Evolutionary conservation across 2,797 vertebrate genomes (phyloP).

Genomic region (Eleutherodactylus coqui): DNA sequence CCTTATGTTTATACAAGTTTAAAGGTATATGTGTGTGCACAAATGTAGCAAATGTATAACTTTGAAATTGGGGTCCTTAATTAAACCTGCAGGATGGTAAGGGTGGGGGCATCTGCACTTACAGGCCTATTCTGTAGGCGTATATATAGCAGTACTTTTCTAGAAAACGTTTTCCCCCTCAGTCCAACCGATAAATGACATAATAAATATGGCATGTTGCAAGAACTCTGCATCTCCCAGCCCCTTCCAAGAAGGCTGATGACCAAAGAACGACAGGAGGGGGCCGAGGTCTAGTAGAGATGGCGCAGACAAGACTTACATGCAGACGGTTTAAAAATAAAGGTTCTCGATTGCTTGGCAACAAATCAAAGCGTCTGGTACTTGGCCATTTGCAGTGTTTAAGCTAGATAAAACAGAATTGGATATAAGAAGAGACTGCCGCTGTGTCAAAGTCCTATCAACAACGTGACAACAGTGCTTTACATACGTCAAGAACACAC

Average conservation of each 20-base stretch:
- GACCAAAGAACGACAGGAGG: neutral
- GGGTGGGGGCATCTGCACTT: no score
- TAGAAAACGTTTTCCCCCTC: neutral
- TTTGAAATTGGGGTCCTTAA: no score
- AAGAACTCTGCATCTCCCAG: neutral
- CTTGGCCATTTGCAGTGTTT: conserved; percentile 37
- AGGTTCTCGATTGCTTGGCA: neutral
- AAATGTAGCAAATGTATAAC: no score
- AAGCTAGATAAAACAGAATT: conserved; percentile 57
- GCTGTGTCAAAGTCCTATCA: conserved; percentile 43
- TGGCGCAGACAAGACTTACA: neutral
- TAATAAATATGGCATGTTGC: neutral
- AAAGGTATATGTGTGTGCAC: no score
- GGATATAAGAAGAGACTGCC: conserved; percentile 62
- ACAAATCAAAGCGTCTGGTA: conserved; percentile 26
- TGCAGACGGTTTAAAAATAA: neutral
- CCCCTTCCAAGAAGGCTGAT: neutral
- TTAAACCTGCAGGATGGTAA: no score
- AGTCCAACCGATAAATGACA: neutral
- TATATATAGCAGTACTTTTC: neutral
- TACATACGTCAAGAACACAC: conserved; percentile 39
- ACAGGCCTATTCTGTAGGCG: no score
- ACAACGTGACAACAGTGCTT: conserved; percentile 7
- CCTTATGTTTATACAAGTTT: no score
- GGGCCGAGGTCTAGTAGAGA: neutral